A percentile compares a stretch with the other conserved stretches of the same genome.
Conservation (phyloP, 2,797 vertebrate genomes). For the Typhlichthys eigenmanni region DNA sequence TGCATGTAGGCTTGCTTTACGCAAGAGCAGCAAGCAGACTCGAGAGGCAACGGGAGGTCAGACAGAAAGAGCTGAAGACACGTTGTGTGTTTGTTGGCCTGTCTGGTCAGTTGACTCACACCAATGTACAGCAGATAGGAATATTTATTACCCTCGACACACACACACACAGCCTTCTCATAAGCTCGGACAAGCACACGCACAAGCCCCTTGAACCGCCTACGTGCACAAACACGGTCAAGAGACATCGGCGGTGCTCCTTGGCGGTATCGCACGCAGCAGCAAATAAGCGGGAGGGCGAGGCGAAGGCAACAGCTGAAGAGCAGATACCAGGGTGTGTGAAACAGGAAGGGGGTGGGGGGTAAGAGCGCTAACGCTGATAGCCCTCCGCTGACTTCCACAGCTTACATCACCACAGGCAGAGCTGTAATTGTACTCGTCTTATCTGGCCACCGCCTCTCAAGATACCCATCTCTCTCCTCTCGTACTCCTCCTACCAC, state of each 20-base stretch:
- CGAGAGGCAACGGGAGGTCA: constrained; percentile 11
- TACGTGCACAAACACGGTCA: constrained; percentile 14
- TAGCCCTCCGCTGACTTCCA: constrained; percentile 12
- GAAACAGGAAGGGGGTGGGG: constrained; percentile 28
- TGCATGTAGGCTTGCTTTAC: constrained; percentile 26
- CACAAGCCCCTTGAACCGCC: constrained; percentile 1
- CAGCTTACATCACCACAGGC: constrained; percentile 28
- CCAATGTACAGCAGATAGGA: constrained; percentile 42
- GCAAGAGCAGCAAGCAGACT: constrained; percentile 49
- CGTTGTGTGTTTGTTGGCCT: constrained; percentile 20
- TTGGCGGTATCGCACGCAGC: constrained; percentile 11
- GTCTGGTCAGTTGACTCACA: constrained; percentile 36
- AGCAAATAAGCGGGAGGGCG: constrained; percentile 21
- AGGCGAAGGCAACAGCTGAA: constrained; percentile 11
- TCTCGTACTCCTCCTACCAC: constrained; percentile 12
- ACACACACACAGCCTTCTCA: constrained; percentile 9
- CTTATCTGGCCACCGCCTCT: constrained; percentile 55
- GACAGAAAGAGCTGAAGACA: constrained; percentile 24
- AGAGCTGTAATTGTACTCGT: constrained; percentile 46
- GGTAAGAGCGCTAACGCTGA: constrained; percentile 6
- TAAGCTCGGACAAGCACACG: constrained; percentile 10
- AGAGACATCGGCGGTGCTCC: constrained; percentile 11
- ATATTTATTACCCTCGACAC: constrained; percentile 51
- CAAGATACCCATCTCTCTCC: constrained; percentile 55
- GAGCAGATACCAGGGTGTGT: constrained; percentile 32